Base-by-base conservation (phyloP, 2,888 invertebrate genomes). In the Microchrysa polita region DNA sequence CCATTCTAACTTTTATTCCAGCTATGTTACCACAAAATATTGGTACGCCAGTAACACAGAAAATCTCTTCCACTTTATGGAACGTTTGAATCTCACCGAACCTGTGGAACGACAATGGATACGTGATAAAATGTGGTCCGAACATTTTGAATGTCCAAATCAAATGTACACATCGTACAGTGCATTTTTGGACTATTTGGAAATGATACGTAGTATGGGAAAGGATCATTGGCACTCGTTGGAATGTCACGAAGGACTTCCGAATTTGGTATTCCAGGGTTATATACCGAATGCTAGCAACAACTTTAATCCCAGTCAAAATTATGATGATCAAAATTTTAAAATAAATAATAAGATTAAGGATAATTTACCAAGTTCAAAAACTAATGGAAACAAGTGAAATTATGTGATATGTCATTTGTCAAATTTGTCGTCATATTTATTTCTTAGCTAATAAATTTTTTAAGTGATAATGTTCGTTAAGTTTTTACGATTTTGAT, bases 101-200 rank as follows among this genome's bases (percentile, higher is more conserved):
- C 93, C 93, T 0, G 87, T 89, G n/a, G 89, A 90, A 75, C 87
- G 93, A 78, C 92, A 91, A 80, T 93, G 93, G 93, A 90, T 89
- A 12, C 88, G 87, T 5, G 89, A 89, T 79, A 87, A 87, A 75
- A 87, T 75, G 9, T 83, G 82, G 74, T 75, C 52, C 2, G 80
- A 81, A 65, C 82, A 83, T 52, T 83, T 82, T 74, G 80, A 81
- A 1, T 83, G 84, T 65, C 80, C 81, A 5, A 81, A 81, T 73
- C 77, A 79, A 48, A 76, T 79, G 42, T 80, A 80, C 60, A 78
- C 82, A 1, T 80, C 79, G 0, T 83, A 80, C 69, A 77, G 78
- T n/a, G 73, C 79, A 9, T 84, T 83, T 74, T 73, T 81, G 9
- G 78, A 79, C 1, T 83, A 84, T 74, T 76, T 84, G 9, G 79